Conservation (phyloP, 92 coral and sea anemone genomes). For the Actinostola sp. region DNA sequence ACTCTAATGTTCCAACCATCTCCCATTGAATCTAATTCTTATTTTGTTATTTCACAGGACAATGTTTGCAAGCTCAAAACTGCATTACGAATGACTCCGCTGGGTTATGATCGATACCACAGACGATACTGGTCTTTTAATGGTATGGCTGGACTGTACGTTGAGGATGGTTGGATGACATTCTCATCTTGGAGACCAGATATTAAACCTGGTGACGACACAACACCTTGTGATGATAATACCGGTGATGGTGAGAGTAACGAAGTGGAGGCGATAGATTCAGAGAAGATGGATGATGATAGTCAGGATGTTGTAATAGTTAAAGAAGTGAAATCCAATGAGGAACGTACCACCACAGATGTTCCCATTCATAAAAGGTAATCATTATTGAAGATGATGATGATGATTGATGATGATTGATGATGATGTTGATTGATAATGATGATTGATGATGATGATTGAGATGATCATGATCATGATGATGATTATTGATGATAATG, state of each 20-base stretch:
- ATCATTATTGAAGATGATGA: background rate
- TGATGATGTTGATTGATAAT: too few relatives aligned
- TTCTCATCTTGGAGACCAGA: conserved; percentile 3
- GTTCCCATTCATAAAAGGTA: conserved; percentile 11
- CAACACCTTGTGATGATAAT: conserved; percentile 1
- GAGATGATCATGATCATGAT: too few relatives aligned
- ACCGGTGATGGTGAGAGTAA: background rate
- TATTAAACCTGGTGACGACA: conserved; percentile 2
- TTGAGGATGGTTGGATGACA: conserved; percentile 84
- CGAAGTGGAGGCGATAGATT: background rate
- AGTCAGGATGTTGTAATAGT: conserved; percentile 3
- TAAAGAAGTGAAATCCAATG: background rate
- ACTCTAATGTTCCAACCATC: background rate
- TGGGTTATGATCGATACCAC: conserved; percentile 86
- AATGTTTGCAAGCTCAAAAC: conserved; percentile 48
- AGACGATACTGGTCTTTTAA: conserved; percentile 89
- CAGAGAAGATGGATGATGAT: background rate
- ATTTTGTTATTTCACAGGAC: conserved; percentile 29
- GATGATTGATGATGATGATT: too few relatives aligned
- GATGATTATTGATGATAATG: too few relatives aligned
- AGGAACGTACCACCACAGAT: background rate
- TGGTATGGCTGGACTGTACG: conserved; percentile 69
- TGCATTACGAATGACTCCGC: conserved; percentile 57
- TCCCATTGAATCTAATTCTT: background rate
- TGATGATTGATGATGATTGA: too few relatives aligned